Base-by-base conservation (phyloP, 1,140 invertebrate genomes). In the Drosophila nikananu region DNA sequence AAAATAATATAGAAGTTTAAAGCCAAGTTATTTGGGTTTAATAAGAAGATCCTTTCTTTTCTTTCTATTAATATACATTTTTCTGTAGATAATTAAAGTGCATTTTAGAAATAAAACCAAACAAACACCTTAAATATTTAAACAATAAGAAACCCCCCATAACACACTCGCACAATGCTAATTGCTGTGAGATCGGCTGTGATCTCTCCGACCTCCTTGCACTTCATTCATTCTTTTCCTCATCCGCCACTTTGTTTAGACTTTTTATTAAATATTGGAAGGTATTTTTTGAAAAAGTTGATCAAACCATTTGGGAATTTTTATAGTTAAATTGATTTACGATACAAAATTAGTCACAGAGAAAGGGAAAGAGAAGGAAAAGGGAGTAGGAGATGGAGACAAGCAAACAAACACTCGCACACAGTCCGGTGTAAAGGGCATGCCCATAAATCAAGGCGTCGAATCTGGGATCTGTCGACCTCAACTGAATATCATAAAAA, bases 321-420 rank as follows among this genome's bases (percentile, higher is more conserved):
- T 86, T 80, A 90, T 86, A 86, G 72, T 82, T 80, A 80, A 82
- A 90, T 90, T 90, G 86, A 90, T 90, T 90, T 90, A 90, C 67
- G 77, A 83, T 59, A 70, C 73, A 55, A 91, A 91, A 83, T 91
- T 87, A 87, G 80, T 83, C 87, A 87, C 81, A 86, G 79, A 89
- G 66, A 84, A 7, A 79, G 67, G 77, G 35, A 54, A 25, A 74
- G 60, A 58, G 51, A 70, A 66, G 71, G 46, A 54, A 13, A 13
- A 19, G 48, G 58, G 51, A 48, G n/a, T 35, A 8, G 75, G 70
- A 76, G 46, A 59, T 41, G 44, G 55, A 19, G 32, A 3, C 35
- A 72, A 72, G 59, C 46, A 49, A 49, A 27, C 70, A 63, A 62
- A 75, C 41, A 48, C 46, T 54, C 62, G 15, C 13, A 2, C 27